Evolutionary conservation across 2,113 vertebrate species (phyloP).

Genomic region (Campylomormyrus tamandua): DNA sequence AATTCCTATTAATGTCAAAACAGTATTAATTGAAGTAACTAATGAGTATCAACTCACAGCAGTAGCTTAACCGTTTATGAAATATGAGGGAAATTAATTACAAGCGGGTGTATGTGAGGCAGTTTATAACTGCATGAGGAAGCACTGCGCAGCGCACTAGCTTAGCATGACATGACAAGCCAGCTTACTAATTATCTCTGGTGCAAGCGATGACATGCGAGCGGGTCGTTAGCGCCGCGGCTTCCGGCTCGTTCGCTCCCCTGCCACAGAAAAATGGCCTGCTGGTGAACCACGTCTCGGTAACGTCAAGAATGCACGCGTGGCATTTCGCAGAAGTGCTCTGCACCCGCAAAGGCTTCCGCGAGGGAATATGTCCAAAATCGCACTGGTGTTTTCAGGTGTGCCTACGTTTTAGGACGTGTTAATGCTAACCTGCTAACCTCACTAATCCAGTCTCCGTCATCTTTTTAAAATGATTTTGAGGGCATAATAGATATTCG

Average conservation of each 20-base stretch:
- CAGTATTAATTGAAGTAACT: neutral
- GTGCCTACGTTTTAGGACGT: neutral
- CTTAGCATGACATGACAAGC: neutral
- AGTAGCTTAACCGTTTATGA: neutral
- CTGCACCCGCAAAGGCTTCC: neutral
- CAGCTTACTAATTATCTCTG: neutral
- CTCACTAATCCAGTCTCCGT: neutral
- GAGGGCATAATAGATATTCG: neutral
- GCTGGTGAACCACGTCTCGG: neutral
- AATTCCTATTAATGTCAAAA: neutral
- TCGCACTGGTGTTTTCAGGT: neutral
- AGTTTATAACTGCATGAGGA: neutral
- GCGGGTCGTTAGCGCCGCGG: neutral
- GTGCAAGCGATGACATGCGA: neutral
- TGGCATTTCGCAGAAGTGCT: neutral
- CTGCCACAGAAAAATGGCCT: neutral
- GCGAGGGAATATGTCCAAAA: neutral
- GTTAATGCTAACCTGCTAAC: neutral
- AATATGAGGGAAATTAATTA: neutral
- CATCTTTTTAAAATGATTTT: neutral
- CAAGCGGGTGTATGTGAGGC: neutral
- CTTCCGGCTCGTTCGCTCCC: neutral
- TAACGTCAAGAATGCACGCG: neutral
- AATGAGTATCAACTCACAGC: neutral
- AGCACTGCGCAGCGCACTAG: neutral